Percentiles rank a stretch among this genome's conserved stretches.
Evolutionary conservation across 2,888 invertebrate species (phyloP).

Genomic region (Cyaniris semiargus): DNA sequence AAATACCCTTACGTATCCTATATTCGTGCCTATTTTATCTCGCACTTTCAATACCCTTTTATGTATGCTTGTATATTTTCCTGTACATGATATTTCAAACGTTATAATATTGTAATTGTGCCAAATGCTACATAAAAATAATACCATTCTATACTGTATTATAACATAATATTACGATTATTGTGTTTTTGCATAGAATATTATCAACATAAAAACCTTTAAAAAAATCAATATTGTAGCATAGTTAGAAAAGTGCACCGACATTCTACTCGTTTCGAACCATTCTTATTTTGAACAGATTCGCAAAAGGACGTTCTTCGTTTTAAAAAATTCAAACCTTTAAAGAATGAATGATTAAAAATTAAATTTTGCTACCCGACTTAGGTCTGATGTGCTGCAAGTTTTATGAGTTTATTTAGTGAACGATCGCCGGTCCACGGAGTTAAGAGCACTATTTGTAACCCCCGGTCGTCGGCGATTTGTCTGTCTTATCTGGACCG

Average conservation of each 20-base stretch:
- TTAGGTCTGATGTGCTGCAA: conserved; percentile 7
- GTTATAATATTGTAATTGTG: neutral
- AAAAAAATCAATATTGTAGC: neutral
- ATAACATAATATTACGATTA: too few relatives aligned
- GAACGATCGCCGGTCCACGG: conserved; percentile 29
- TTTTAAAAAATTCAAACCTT: conserved; percentile 4
- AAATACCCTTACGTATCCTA: conserved; percentile 4
- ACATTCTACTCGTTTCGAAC: neutral
- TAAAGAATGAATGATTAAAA: neutral
- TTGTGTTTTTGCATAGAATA: too few relatives aligned
- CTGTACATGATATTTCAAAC: too few relatives aligned
- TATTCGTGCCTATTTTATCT: neutral
- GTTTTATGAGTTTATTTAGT: conserved; percentile 28
- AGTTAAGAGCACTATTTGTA: conserved; percentile 41
- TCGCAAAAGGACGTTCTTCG: neutral
- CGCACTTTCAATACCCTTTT: neutral
- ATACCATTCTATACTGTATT: too few relatives aligned
- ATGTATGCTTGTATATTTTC: neutral
- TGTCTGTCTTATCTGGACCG: conserved; percentile 43
- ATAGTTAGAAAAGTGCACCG: neutral
- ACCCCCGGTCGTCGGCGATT: conserved; percentile 38
- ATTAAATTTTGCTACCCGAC: neutral
- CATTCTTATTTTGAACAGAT: neutral
- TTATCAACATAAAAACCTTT: neutral
- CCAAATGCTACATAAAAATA: too few relatives aligned